These are phyloP conservation scores for Rhea pennata DNA, from an alignment of 2,113 vertebrate genomes.

Conservation along the genomic window DNA sequence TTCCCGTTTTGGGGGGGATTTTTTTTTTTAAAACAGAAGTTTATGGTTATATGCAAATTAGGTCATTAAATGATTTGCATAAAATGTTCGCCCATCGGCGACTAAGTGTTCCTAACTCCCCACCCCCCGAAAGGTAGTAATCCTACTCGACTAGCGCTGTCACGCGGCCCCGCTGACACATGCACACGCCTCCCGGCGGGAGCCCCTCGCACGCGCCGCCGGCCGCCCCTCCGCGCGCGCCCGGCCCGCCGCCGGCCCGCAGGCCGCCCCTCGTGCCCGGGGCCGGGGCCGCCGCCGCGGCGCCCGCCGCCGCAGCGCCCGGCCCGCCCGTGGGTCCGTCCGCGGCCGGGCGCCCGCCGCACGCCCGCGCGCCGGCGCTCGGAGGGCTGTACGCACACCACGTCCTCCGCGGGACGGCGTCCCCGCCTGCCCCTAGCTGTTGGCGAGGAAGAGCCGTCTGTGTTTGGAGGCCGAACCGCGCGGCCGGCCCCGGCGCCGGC, in stretches of 20 bases:
- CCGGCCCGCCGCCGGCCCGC: no score
- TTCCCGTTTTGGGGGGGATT: neutral
- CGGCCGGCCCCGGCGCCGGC: slow-evolving; percentile 22
- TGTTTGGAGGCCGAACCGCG: slow-evolving; percentile 19
- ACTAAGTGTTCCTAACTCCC: slow-evolving; percentile 54
- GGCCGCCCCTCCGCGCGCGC: neutral
- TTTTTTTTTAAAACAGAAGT: slow-evolving; percentile 43
- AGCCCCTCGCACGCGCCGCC: fast-evolving
- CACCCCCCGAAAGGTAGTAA: slow-evolving; percentile 23
- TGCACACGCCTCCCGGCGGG: neutral
- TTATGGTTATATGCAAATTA: slow-evolving; percentile 68
- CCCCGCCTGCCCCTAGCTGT: neutral
- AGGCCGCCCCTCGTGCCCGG: neutral
- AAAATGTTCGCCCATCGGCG: slow-evolving; percentile 52
- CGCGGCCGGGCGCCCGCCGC: neutral
- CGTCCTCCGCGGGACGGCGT: neutral
- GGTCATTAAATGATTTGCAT: slow-evolving; percentile 69
- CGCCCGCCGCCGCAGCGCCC: no score
- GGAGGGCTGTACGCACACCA: neutral
- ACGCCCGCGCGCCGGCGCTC: neutral
- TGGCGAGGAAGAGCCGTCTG: slow-evolving; percentile 35
- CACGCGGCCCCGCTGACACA: neutral
- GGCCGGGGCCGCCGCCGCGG: no score
- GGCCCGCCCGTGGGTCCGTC: no score
- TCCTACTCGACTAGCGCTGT: neutral